Conservation (phyloP, 1,140 invertebrate genomes). For the Dysdera silvatica region DNA sequence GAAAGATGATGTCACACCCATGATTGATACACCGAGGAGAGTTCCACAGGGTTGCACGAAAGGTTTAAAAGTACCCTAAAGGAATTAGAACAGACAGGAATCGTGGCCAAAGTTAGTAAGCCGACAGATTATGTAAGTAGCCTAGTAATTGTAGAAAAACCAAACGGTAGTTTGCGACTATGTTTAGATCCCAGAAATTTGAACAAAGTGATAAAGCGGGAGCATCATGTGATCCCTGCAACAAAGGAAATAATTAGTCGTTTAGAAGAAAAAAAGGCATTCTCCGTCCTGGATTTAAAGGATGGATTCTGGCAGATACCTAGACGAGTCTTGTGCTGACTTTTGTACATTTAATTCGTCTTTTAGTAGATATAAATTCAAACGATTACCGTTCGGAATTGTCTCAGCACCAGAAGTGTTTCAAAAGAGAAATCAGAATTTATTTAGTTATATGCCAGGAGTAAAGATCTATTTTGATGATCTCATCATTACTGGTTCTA, state of each 20-base stretch:
- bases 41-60: conserved; percentile 17
- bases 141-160: background rate
- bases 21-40: conserved; percentile 10
- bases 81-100: conserved; percentile 26
- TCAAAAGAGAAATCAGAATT: background rate
- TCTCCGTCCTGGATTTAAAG: conserved; percentile 7
- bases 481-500: background rate
- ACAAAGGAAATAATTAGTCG: conserved; percentile 3
- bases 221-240: conserved; percentile 1
- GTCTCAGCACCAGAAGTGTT: conserved; percentile 41
- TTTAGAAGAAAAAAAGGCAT: background rate
- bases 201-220: conserved; percentile 6
- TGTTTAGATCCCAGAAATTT: conserved; percentile 13
- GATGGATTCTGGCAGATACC: conserved; percentile 5
- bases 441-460: conserved; percentile 2
- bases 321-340: background rate
- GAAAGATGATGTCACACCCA: background rate
- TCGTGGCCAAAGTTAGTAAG: conserved; percentile 38
- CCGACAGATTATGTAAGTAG: conserved; percentile 31
- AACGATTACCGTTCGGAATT: conserved; percentile 47
- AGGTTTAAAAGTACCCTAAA: conserved; percentile 29
- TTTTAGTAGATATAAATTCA: conserved; percentile 40
- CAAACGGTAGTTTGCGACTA: background rate
- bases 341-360: conserved; percentile 19
- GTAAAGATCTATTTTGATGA: conserved; percentile 8